Base-by-base conservation (phyloP, 2,888 invertebrate species). In the Ecliptopera silaceata region DNA sequence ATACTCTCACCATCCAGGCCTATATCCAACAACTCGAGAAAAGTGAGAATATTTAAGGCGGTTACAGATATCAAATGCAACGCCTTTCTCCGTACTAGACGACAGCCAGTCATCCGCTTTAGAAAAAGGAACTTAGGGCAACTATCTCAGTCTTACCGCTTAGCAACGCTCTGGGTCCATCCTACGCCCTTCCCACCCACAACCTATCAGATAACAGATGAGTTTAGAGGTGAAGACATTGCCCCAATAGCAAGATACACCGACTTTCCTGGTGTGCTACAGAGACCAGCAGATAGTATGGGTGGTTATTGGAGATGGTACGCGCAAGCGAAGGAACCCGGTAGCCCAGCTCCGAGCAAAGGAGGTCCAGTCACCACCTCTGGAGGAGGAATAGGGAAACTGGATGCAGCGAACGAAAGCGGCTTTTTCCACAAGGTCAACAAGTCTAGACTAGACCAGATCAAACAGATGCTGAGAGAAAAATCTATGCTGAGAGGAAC, bases 341-440 rank as follows among this genome's bases (percentile, higher is more conserved):
- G 31, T 11, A 38, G 18, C 4, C 56, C 46, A 42, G 47, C 18
- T 12, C 20, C 22, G 42, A 39, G 41, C 20, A 53, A 41, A 18
- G 46, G 51, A 10, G 59, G 49, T 1, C 31, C 55, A 11, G 53
- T 59, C 0, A 55, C 26, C 10, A 8, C 50, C 2, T 53, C 55
- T 1, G 60, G 63, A 10, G 56, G 52, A 26, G 41, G 61, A 13
- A 0, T 55, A 1, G 52, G 59, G 0, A 59, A 44, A 36, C 20
- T 62, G 5, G 55, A 59, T 22, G 55, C 59, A 6, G 48, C 49
- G 4, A 57, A 48, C 15, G 61, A 64, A 46, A 54, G 52, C 5
- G 63, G 56, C 0, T 59, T 56, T 17, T 64, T 67, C 46, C 52
- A 54, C 22, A 56, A 63, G 18, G 17, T 59, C 4, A 65, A 64